Base-by-base conservation (phyloP, 64 coral and sea anemone genomes). In the Actinia equina region DNA sequence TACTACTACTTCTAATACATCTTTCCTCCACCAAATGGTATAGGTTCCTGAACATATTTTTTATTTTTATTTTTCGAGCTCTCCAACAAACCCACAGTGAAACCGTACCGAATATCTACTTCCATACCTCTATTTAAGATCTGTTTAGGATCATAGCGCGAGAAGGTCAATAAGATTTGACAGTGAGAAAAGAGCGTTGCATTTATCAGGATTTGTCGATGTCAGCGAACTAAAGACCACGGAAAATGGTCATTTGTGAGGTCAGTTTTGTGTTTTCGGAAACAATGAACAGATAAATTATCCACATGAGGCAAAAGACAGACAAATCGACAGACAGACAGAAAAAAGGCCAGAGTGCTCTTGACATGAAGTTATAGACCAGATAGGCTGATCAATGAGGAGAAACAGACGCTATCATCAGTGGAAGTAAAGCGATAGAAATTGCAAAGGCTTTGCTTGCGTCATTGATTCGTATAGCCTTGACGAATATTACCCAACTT, bases 151-250 rank as follows among this genome's bases (percentile, higher is more conserved):
- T 74, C 69, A 74, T 12, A 74, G 69, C 41, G 69, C 41, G 12
- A 74, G 69, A 74, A 52, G 78, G 78, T 81, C 78, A 81, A 51
- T 23, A 49, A 17, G 43, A 49, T 81, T 17, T 81, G 78, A 81
- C 78, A 81, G 42, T 81, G 42, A 52, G 43, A 81, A 52, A 81
- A 81, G 78, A 81, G 78, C 78, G 5, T 81, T 81, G 78, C 78
- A 44, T 81, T 81, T 81, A 81, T 81, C 78, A 81, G 49, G 78
- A 81, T 81, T 81, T 81, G 49, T 44, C 78, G 78, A 52, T 81
- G 78, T 49, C 49, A 81, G 49, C 78, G 45, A 44, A 12, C 78
- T 52, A 52, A 81, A 52, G 42, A 81, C 49, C 41, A 81, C 44
- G 69, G 20, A 81, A 81, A 81, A 81, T 81, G 49, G 18, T 81